These are phyloP conservation scores for Venturia canescens DNA, from an alignment of 1,140 invertebrate species.

Conservation along the genomic window DNA sequence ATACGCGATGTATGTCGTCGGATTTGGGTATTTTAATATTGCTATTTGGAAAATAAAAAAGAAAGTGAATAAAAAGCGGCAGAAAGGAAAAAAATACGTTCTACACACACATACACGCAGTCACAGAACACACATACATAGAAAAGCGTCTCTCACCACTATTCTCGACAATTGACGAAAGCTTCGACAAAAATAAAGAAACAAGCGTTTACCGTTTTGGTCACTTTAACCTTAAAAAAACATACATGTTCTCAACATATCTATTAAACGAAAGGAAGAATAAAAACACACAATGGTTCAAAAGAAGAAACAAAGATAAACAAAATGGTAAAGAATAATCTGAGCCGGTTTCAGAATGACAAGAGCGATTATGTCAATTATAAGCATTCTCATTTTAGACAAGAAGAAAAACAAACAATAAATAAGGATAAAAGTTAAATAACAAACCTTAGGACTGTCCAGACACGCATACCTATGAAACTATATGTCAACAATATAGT, in stretches of 20 bases:
- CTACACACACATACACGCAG: constrained; percentile 16
- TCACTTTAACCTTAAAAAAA: constrained; percentile 10
- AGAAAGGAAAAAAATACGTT: background rate
- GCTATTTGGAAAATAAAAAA: background rate
- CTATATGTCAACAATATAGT: constrained; percentile 58
- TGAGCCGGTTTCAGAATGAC: constrained; percentile 72
- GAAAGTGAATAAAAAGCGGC: background rate
- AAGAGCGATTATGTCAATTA: constrained; percentile 71
- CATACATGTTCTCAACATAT: constrained; percentile 35
- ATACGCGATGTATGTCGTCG: constrained; percentile 17
- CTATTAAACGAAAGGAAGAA: constrained; percentile 24
- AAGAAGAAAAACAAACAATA: constrained; percentile 35
- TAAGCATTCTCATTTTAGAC: constrained; percentile 68
- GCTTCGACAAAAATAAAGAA: background rate
- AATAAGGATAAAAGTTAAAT: background rate
- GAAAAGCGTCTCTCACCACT: constrained; percentile 20
- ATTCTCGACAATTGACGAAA: constrained; percentile 19
- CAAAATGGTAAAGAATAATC: constrained; percentile 62
- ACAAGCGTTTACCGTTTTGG: background rate
- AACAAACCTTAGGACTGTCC: constrained; percentile 37
- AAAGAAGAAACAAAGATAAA: constrained; percentile 58
- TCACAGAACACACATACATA: background rate
- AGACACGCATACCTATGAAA: constrained; percentile 49
- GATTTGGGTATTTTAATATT: constrained; percentile 24
- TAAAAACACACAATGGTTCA: constrained; percentile 8